Base-by-base conservation (phyloP, 1,140 invertebrate species). In the Brachionus sp. region DNA sequence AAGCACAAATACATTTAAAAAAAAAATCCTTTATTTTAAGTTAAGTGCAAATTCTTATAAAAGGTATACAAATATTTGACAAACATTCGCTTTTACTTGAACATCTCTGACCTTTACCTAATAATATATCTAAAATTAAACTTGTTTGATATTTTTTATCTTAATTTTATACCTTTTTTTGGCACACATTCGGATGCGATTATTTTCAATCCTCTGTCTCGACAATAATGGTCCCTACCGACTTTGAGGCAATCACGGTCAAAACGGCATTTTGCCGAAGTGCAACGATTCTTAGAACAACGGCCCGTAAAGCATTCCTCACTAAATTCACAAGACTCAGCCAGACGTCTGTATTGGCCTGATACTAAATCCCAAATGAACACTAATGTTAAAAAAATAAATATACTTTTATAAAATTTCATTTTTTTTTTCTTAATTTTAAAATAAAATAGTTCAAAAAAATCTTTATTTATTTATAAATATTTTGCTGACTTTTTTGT, bases 41-140 rank as follows among this genome's bases (percentile, higher is more conserved):
- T 25, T 75, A 75, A 75, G 42, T 46, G n/a, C 70, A 75, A 13
- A 44, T 75, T 50, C 44, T 44, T n/a, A 75, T 75, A 46, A 75
- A 75, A 75, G 42, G 37, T 33, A 75, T 13, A 33, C 70, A 75
- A 10, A 7, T 7, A 33, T 75, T 75, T 6, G 70, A 75, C 12
- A 75, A 19, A 46, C 70, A 75, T 50, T 75, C 70, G 29, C 3
- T 13, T 75, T 46, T 46, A 9, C 10, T 35, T 25, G 19, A 12
- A 19, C 70, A 75, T n/a, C 44, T 75, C 25, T 75, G 70, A 5
- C 42, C 10, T 16, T 44, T 46, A 9, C 39, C 66, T 70, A 39
- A 1, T 9, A 70, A 66, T 29, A 2, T 2, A 29, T 29, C 29
- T 29, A 29, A 1, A 2, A 29, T 29, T 29, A 2, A 29, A 3